Evolutionary conservation across 1,140 invertebrate species (phyloP).

Genomic region (Polyergus mexicanus): DNA sequence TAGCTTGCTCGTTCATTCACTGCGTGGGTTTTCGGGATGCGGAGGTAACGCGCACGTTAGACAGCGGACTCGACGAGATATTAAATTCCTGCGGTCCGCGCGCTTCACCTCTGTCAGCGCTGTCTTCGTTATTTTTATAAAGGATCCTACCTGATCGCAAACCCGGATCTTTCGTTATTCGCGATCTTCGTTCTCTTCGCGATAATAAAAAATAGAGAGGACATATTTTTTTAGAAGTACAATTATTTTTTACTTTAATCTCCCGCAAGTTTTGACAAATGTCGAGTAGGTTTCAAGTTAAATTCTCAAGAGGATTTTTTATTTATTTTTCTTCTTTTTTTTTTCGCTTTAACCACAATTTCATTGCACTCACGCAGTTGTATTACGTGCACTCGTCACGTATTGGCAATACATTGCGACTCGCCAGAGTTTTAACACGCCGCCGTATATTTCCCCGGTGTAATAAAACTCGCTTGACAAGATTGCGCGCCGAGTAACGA

Average conservation of each 20-base stretch:
- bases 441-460: slow-evolving; percentile 31
- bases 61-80: slow-evolving; percentile 49
- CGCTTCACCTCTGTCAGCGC: slow-evolving; percentile 10
- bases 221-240: background rate
- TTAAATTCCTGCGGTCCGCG: slow-evolving; percentile 68
- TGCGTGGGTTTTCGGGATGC: slow-evolving; percentile 38
- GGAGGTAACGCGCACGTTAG: background rate
- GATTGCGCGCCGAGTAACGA: slow-evolving; percentile 36
- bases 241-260: background rate
- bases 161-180: background rate
- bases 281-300: background rate
- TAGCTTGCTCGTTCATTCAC: slow-evolving; percentile 13
- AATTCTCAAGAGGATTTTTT: background rate
- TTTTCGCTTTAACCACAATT: background rate
- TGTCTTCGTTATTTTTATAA: slow-evolving; percentile 57
- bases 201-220: background rate
- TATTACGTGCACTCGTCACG: slow-evolving; percentile 15
- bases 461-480: slow-evolving; percentile 33
- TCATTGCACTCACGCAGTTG: background rate
- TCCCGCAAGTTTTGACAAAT: background rate
- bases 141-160: background rate
- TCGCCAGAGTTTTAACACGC: background rate
- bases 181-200: background rate
- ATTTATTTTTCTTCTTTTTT: background rate
- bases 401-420: slow-evolving; percentile 8